A percentile compares a stretch with the other conserved stretches of the same genome.
phyloP scores from a whole-genome alignment of 2,113 vertebrate species.

The Spizaetus ornatus region DNA sequence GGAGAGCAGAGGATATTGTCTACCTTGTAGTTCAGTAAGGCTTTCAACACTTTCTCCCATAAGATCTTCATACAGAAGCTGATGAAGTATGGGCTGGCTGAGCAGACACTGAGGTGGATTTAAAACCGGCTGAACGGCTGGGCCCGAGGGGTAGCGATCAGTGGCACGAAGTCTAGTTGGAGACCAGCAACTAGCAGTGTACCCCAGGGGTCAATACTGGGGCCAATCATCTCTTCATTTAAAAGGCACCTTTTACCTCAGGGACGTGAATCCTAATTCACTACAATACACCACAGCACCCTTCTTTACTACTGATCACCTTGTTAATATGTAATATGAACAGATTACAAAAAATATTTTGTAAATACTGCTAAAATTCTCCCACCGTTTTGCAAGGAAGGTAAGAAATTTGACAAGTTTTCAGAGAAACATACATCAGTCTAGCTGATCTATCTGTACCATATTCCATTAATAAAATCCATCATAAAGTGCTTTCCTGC shows the following conservation, averaged over 20 bases:
- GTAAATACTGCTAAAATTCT: not conserved
- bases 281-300: not conserved
- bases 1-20: not conserved
- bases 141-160: not conserved
- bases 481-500: not conserved
- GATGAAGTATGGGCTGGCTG: not conserved
- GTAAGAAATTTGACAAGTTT: not conserved
- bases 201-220: not conserved
- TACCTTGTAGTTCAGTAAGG: not conserved
- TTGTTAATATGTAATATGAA: not conserved
- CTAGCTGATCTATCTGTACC: not conserved
- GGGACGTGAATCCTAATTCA: not conserved
- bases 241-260: not conserved
- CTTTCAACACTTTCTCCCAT: not conserved
- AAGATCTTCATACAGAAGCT: not conserved
- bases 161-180: not conserved
- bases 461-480: not conserved
- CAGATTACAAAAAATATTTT: not conserved
- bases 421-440: not conserved
- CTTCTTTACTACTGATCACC: not conserved
- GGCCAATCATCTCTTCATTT: not conserved
- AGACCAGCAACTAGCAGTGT: not conserved
- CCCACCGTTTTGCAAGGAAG: not conserved
- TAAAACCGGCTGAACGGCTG: not conserved
- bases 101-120: not conserved